These are phyloP conservation scores for Atta cephalotes DNA, from an alignment of 1,140 invertebrate species.

Conservation along the genomic window DNA sequence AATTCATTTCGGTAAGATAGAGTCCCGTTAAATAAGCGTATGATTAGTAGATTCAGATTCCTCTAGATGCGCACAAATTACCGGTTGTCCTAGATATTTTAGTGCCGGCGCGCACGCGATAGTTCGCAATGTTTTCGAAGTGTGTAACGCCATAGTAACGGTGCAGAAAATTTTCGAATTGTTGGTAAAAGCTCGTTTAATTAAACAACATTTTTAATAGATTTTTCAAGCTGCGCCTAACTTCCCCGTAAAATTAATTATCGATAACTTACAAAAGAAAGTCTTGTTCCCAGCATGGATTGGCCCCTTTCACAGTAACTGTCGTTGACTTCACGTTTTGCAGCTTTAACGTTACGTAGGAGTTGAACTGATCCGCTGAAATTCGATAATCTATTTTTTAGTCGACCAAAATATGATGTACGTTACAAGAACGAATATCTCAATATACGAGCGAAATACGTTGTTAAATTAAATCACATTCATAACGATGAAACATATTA, in stretches of 20 bases:
- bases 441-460: slow-evolving; percentile 31
- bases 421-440: neutral
- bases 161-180: slow-evolving; percentile 8
- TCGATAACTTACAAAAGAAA: slow-evolving; percentile 97
- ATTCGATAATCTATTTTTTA: slow-evolving; percentile 68
- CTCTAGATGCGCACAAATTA: slow-evolving; percentile 43
- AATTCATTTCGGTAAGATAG: neutral
- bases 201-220: slow-evolving; percentile 1
- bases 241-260: slow-evolving; percentile 3
- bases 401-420: neutral
- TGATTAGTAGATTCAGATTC: slow-evolving; percentile 40
- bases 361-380: slow-evolving; percentile 93
- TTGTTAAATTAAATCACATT: neutral
- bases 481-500: neutral
- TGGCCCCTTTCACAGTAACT: slow-evolving; percentile 97
- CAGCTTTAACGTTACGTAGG: slow-evolving; percentile 98
- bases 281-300: slow-evolving; percentile 99
- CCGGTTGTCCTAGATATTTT: slow-evolving; percentile 49
- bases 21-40: slow-evolving; percentile 33
- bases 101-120: slow-evolving; percentile 37
- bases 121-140: slow-evolving; percentile 7
- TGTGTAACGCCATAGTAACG: slow-evolving; percentile 13
- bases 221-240: neutral
- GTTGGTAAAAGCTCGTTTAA: neutral
- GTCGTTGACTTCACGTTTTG: slow-evolving; percentile 99